phyloP scores from a whole-genome alignment of 2,113 vertebrate genomes.

The Rostratula benghalensis region DNA sequence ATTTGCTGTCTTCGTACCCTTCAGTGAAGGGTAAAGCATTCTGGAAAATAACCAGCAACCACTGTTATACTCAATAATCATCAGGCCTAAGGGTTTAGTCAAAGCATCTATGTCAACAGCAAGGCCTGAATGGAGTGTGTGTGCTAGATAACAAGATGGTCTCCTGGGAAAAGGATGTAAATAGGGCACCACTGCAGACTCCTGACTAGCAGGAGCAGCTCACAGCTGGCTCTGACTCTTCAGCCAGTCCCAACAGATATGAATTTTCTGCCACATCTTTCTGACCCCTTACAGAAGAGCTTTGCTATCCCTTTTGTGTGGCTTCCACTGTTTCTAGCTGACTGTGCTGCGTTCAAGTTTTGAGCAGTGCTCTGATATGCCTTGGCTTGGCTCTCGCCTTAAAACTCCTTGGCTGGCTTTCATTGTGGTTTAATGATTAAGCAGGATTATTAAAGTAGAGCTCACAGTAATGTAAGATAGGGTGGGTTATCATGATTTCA shows the following conservation, averaged over 20 bases:
- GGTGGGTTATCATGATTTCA: constrained; percentile 16
- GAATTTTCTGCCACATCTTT: neutral
- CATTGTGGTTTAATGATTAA: constrained; percentile 57
- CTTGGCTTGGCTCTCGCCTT: constrained; percentile 11
- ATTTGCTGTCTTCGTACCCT: neutral
- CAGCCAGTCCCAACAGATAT: neutral
- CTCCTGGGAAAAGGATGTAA: constrained; percentile 5
- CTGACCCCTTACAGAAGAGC: neutral
- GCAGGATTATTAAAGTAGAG: constrained; percentile 45
- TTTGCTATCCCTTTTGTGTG: neutral
- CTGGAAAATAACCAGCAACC: neutral
- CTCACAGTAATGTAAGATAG: constrained; percentile 27
- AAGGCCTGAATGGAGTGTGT: neutral
- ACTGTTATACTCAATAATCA: neutral
- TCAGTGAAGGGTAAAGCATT: neutral
- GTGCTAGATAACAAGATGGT: neutral
- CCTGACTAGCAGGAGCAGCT: neutral
- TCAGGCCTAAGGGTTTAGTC: neutral
- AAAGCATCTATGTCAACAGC: neutral
- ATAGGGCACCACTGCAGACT: neutral
- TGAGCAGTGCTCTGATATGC: neutral
- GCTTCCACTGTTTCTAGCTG: neutral
- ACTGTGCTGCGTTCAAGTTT: neutral
- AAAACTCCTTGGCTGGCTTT: constrained; percentile 16
- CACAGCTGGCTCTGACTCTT: neutral